Evolutionary conservation across 1,140 invertebrate genomes (phyloP), one percentile per base, ranked within the genome.

Genomic region (Drosophila sucinea): DNA sequence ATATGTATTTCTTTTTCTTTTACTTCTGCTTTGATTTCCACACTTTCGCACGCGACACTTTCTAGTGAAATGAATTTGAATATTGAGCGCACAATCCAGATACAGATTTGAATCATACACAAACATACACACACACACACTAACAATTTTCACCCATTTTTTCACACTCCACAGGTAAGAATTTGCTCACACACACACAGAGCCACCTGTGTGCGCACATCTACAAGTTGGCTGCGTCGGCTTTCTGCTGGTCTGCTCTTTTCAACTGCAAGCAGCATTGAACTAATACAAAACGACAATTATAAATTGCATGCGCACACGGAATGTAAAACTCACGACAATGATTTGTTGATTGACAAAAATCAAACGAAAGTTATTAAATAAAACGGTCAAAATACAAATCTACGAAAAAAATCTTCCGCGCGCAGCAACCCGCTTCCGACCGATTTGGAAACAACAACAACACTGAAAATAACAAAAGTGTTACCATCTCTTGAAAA

Each of bases 11-110:
- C 44, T 70, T 23, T 55, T 23, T 66, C 81, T 68, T 81, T 54
- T 67, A 60, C 60, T 72, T 65, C 38, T 63, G 58, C 38, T 74
- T 80, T 66, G 73, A 79, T 79, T 80, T 84, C 72, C 71, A 87
- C 79, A 87, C 83, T 86, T 86, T 86, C 83, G 83, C 83, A 89
- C 79, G 83, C 83, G 83, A 86, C 83, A 87, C 83, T 87, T 87
- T 87, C 84, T 89, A 89, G 84, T 73, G 67, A 35, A 58, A 23
- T 78, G 73, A 77, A 84, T 85, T 70, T 73, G 62, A 82, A 76
- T 79, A 77, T 87, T 87, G 79, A 79, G 79, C 82, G 86, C 74
- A 81, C 23, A 27, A 23, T 27, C 35, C 10, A 38, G 70, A 84
- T 84, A 70, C 79, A 70, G 66, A 71, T 86, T 78, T 67, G 66